Percentiles rank a stretch among this genome's conserved stretches.
These are phyloP conservation scores for Crotalus viridis DNA, from an alignment of 2,113 vertebrate species.

Conservation along the genomic window DNA sequence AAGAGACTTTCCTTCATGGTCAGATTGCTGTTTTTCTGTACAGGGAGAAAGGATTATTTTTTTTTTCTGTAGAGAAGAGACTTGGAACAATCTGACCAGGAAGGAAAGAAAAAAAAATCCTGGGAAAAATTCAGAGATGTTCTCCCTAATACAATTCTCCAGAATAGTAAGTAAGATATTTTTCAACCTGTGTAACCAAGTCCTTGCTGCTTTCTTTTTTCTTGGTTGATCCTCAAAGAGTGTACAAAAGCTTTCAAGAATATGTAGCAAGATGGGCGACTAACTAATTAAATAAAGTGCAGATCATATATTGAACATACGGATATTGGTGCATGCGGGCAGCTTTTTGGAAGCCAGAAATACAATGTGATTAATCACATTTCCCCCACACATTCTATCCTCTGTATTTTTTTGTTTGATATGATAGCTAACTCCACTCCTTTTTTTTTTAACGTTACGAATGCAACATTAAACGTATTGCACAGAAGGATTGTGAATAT, in stretches of 20 bases:
- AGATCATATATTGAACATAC: not conserved
- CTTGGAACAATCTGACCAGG: not conserved
- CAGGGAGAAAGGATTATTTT: not conserved
- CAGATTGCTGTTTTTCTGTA: not conserved
- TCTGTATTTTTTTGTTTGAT: not conserved
- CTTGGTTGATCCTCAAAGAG: not conserved
- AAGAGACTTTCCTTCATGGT: not conserved
- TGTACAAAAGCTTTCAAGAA: not conserved
- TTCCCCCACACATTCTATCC: not conserved
- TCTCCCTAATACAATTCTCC: not conserved
- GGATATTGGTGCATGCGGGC: not conserved
- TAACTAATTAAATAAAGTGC: not conserved
- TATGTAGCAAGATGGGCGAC: not conserved
- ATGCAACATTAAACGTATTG: not conserved
- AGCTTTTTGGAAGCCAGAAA: not conserved
- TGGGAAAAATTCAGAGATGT: not conserved
- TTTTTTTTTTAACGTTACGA: not conserved
- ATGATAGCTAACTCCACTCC: not conserved
- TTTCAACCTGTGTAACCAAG: not conserved
- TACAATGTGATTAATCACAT: not conserved
- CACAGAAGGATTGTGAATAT: not conserved
- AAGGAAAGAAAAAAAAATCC: not conserved
- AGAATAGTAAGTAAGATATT: not conserved
- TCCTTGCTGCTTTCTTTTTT: not conserved
- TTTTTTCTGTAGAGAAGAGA: not conserved